Percentiles rank a stretch among this genome's conserved stretches.
phyloP scores from a whole-genome alignment of 2,797 vertebrate genomes.

The Lacerta viridis region DNA sequence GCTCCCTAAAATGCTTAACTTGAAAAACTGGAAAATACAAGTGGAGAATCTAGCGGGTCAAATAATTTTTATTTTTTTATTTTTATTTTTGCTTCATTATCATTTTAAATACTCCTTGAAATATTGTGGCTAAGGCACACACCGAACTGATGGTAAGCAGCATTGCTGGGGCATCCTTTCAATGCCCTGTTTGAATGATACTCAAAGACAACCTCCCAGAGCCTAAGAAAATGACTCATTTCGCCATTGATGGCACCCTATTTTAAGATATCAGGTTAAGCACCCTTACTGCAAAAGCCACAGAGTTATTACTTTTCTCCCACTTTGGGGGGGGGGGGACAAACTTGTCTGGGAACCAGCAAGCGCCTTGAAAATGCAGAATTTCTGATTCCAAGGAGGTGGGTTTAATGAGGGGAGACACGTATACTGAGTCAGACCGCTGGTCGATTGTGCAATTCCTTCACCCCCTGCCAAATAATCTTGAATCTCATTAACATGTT shows the following conservation, averaged over 20 bases:
- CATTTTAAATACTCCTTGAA: constrained; percentile 5
- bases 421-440: too few relatives aligned
- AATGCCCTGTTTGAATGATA: not conserved
- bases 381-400: not conserved
- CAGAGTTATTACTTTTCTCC: not conserved
- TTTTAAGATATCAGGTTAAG: not conserved
- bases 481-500: too few relatives aligned
- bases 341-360: not conserved
- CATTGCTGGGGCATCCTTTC: not conserved
- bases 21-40: not conserved
- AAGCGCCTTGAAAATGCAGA: not conserved
- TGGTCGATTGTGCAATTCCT: too few relatives aligned
- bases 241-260: not conserved
- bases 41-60: too few relatives aligned
- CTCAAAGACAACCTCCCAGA: constrained; percentile 37
- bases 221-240: not conserved
- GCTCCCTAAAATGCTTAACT: not conserved
- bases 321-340: not conserved
- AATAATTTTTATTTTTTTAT: too few relatives aligned
- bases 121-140: not conserved
- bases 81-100: not conserved
- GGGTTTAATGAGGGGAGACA: not conserved
- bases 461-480: too few relatives aligned
- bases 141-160: constrained; percentile 8
- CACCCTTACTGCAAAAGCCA: not conserved